These are phyloP conservation scores for Orussus abietinus DNA, from an alignment of 1,140 invertebrate species.

Conservation along the genomic window DNA sequence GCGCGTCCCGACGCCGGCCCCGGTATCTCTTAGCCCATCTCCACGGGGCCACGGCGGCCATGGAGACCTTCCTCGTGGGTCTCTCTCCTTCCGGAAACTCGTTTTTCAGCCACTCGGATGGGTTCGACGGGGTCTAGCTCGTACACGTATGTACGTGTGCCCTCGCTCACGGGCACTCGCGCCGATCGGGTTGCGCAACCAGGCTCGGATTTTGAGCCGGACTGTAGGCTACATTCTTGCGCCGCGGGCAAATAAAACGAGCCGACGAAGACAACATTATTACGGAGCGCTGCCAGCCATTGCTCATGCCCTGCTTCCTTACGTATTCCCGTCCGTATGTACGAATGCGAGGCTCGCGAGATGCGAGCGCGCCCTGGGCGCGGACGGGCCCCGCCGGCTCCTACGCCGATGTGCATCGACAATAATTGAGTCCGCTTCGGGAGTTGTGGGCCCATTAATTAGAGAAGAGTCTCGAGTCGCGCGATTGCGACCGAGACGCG, in stretches of 20 bases:
- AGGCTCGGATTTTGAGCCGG: conserved; percentile 46
- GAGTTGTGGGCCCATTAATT: conserved; percentile 38
- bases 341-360: conserved; percentile 16
- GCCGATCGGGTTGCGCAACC: conserved; percentile 43
- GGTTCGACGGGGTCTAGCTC: neutral
- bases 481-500: conserved; percentile 15
- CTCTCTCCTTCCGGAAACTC: conserved; percentile 10
- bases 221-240: conserved; percentile 55
- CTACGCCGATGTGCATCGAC: conserved; percentile 34
- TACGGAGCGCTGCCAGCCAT: conserved; percentile 50
- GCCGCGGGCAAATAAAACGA: conserved; percentile 52
- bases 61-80: too few species aligned
- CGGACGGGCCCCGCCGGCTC: conserved; percentile 5
- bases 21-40: too few species aligned
- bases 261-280: conserved; percentile 53
- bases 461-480: conserved; percentile 31
- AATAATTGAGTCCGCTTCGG: conserved; percentile 42
- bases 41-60: too few species aligned
- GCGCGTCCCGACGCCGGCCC: too few species aligned
- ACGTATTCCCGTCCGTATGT: conserved; percentile 35
- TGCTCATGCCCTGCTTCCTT: conserved; percentile 51
- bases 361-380: neutral
- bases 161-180: too few species aligned
- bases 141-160: too few species aligned
- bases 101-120: conserved; percentile 11